Conservation (phyloP, 2,113 vertebrate genomes). For the Pangasianodon hypophthalmus region DNA sequence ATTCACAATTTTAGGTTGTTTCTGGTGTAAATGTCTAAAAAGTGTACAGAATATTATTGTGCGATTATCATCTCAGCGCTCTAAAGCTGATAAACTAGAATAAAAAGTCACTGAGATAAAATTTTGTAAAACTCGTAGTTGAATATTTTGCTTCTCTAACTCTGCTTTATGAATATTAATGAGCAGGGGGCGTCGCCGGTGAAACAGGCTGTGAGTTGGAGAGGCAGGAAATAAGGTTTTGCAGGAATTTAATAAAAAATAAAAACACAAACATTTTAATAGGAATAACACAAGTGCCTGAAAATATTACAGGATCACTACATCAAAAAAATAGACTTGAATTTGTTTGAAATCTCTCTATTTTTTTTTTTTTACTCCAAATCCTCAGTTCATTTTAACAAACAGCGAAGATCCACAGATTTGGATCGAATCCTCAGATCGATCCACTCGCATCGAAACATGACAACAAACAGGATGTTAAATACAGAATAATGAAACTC, state of each 20-base stretch:
- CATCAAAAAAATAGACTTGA: conserved; percentile 1
- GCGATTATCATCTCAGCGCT: not conserved
- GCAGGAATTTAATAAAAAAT: conserved; percentile 16
- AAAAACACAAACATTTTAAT: conserved; percentile 1
- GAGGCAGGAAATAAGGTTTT: not conserved
- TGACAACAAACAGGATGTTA: conserved; percentile 13
- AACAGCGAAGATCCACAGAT: conserved; percentile 13
- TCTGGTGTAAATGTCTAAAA: not conserved
- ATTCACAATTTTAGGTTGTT: not conserved
- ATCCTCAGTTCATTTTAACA: conserved; percentile 15
- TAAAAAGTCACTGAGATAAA: not conserved
- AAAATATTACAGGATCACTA: conserved; percentile 6
- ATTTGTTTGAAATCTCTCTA: not conserved
- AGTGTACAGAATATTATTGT: not conserved
- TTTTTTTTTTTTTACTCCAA: conserved; percentile 23
- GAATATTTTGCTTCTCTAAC: not conserved
- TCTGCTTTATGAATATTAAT: not conserved
- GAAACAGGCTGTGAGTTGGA: not conserved
- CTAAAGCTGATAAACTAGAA: not conserved
- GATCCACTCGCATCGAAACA: conserved; percentile 14
- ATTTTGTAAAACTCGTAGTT: not conserved
- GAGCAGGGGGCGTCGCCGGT: not conserved
- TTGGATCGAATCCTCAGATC: conserved; percentile 6
- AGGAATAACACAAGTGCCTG: not conserved
- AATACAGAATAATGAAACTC: not conserved